Conservation (phyloP, 2,888 invertebrate genomes). For the Gastrophysa polygoni region DNA sequence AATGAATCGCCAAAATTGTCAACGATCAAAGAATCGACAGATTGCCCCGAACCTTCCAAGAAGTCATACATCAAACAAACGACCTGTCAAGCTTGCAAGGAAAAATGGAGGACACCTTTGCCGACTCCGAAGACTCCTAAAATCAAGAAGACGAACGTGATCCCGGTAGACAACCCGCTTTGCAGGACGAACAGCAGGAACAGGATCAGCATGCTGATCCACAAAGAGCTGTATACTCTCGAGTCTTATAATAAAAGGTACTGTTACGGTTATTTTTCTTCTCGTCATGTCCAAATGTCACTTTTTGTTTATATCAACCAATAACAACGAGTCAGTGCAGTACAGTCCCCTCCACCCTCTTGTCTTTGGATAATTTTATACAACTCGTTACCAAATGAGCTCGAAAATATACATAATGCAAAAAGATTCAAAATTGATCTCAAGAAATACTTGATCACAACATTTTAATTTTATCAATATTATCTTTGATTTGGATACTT, state of each 20-base stretch:
- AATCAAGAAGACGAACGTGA: conserved; percentile 2
- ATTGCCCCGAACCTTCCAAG: not conserved
- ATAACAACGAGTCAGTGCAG: no score
- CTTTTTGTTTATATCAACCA: no score
- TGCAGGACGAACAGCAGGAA: conserved; percentile 6
- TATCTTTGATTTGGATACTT: no score
- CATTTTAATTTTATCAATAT: no score
- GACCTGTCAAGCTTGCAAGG: conserved; percentile 8
- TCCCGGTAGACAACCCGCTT: not conserved
- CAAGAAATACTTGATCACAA: no score
- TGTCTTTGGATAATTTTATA: no score
- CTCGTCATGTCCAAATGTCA: no score
- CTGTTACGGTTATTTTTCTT: no score
- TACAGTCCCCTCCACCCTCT: no score
- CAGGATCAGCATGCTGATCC: conserved; percentile 8
- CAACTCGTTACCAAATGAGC: no score
- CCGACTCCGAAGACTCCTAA: conserved; percentile 9
- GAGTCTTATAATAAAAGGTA: conserved; percentile 9
- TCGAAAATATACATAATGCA: no score
- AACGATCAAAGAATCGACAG: not conserved
- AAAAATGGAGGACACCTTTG: conserved; percentile 9
- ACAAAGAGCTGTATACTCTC: conserved; percentile 1
- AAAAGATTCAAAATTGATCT: no score
- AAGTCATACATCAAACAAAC: conserved; percentile 5
- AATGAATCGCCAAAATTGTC: not conserved